phyloP scores from a whole-genome alignment of 2,888 invertebrate species.

The Bombylius discolor region DNA sequence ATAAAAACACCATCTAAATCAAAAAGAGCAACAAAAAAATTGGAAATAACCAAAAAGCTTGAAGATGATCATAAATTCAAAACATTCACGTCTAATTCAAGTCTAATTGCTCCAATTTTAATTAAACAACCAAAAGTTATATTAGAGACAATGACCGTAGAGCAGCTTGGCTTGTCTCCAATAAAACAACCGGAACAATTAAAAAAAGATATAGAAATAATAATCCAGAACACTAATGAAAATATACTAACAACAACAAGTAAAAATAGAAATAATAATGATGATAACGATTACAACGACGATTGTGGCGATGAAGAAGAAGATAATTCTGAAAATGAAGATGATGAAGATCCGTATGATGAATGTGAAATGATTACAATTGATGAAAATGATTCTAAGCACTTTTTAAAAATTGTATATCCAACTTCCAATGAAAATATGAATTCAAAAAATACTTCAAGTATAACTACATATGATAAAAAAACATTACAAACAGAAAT shows the following conservation, averaged over 20 bases:
- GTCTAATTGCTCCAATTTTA: background rate
- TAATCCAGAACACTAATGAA: background rate
- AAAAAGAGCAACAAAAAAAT: background rate
- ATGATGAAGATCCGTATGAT: constrained; percentile 16
- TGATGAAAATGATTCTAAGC: constrained; percentile 7
- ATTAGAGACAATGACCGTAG: background rate
- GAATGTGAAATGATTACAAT: constrained; percentile 10
- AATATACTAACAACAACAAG: too few species aligned
- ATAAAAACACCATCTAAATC: background rate
- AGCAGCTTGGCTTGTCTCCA: background rate
- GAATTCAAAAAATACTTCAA: background rate
- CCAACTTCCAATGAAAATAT: background rate
- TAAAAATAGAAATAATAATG: background rate
- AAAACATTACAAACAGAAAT: background rate
- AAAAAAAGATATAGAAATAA: background rate
- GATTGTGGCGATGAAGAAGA: background rate
- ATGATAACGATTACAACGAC: background rate
- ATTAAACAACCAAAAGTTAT: background rate
- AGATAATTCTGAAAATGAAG: constrained; percentile 2
- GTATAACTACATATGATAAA: background rate
- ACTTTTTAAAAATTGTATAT: background rate
- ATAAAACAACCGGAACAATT: background rate
- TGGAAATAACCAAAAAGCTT: background rate
- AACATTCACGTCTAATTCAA: background rate
- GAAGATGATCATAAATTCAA: background rate